Base-by-base conservation (phyloP, 1,140 invertebrate genomes). In the Atta cephalotes region DNA sequence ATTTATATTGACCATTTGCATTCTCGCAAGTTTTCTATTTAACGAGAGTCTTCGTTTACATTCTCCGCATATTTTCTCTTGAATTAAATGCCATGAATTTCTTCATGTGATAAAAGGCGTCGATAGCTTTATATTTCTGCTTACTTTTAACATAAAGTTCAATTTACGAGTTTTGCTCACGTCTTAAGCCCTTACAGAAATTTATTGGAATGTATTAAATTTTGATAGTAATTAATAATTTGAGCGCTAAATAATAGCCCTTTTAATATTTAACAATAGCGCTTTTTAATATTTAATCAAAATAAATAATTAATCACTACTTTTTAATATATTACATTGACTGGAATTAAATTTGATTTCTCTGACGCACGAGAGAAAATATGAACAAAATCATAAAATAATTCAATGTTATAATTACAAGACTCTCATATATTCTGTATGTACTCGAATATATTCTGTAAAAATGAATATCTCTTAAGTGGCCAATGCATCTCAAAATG, bases 1-100 rank as follows among this genome's bases (percentile, higher is more conserved):
- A 72, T 82, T 62, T 45, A 45, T 45, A 74, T 76, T 84, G 80
- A 81, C 53, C 79, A 58, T 70, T 81, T 71, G 65, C 65, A 12
- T 35, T 39, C 39, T 80, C 21, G 49, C 25, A 16, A 74, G n/a
- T 72, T 74, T 45, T 35, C 31, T 18, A 80, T 10, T 70, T 53
- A 78, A 39, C 77, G 16, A 14, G 49, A 68, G n/a, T 68, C 16
- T 25, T 79, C 25, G 28, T n/a, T 74, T 60, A 60, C 16, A 21
- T 62, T 74, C 14, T 9, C 12, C 14, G 35, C 53, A 31, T 49
- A 35, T 49, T 49, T n/a, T 18, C 35, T 68, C 9, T 10, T 53
- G 3, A 49, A 79, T 6, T 2, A 53, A 66, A n/a, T 6, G 18
- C 12, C 5, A 51, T 9, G 18, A 49, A 35, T 68, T 25, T n/a